phyloP scores from a whole-genome alignment of 2,888 invertebrate genomes.

The Zygogramma bicolorata region DNA sequence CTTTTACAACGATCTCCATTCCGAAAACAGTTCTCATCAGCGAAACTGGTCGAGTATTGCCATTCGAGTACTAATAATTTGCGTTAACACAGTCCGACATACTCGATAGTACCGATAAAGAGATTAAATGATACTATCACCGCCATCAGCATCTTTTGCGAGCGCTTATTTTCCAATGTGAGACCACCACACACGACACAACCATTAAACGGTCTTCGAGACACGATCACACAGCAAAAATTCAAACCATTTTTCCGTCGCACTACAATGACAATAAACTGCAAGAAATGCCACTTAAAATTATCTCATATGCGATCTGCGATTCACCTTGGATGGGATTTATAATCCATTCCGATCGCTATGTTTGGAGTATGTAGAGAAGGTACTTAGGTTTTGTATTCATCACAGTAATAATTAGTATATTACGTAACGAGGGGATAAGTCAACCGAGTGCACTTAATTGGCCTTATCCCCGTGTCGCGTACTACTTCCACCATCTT shows the following conservation, averaged over 20 bases:
- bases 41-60: not conserved
- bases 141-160: constrained; percentile 23
- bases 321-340: constrained; percentile 22
- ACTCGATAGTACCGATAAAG: constrained; percentile 46
- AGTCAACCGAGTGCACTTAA: no score
- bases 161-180: constrained; percentile 34
- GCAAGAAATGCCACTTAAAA: constrained; percentile 45
- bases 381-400: not conserved
- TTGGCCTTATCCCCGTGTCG: no score
- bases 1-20: constrained; percentile 13
- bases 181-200: constrained; percentile 57
- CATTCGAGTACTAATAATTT: constrained; percentile 35
- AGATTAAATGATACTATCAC: constrained; percentile 42
- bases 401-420: no score
- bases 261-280: constrained; percentile 46
- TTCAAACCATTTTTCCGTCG: constrained; percentile 43
- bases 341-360: not conserved
- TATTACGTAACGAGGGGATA: no score
- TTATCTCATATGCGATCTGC: constrained; percentile 45
- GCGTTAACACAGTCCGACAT: constrained; percentile 41
- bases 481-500: no score
- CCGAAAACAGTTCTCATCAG: constrained; percentile 25
- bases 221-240: constrained; percentile 54
- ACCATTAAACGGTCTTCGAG: constrained; percentile 52
- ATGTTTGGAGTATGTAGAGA: not conserved